Evolutionary conservation across 2,113 vertebrate species (phyloP), one percentile per base, ranked within the genome.

Genomic region (Chauna torquata): DNA sequence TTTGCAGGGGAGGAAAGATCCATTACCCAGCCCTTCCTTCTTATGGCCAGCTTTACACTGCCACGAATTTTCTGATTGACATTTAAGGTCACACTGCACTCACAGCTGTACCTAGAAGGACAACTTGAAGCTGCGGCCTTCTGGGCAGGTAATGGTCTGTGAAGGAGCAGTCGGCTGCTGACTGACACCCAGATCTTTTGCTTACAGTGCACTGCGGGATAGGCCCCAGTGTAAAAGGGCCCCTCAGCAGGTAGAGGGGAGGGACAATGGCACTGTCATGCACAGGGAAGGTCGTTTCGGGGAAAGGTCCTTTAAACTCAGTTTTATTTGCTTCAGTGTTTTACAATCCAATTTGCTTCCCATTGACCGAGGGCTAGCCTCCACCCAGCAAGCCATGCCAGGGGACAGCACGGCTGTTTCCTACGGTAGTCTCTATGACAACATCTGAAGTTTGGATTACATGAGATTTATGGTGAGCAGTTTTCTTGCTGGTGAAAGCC

Each of bases 151-250:
- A 75, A 70, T 0, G 3, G 64, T 32, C 57, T 32, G 3, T 44
- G 50, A 40, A 87, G 62, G 50, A 77, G 8, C 0, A 1, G 40
- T 18, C 30, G 34, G 30, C 23, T 59, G 49, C 75, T 82, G 36
- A 57, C 24, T 30, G 30, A 12, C 3, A 10, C 30, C 40, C 66
- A 68, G 9, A 27, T 55, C 2, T 1, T 65, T 38, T 17, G 3
- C 22, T 49, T 42, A 55, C 5, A 66, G 55, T 32, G 28, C 10
- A 2, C 20, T 36, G 36, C 34, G 20, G 11, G 24, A 24, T 47
- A 65, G 69, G 40, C 30, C 23, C 32, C 0, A 1, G 42, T 1
- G 1, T n/a, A 66, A 28, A 50, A 9, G 15, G 44, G 44, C 9
- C 71, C 64, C 81, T 50, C 58, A 23, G 50, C 38, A 75, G 54